These are phyloP conservation scores for Clarias pachynema DNA, from an alignment of 2,797 vertebrate genomes.

Conservation along the genomic window DNA sequence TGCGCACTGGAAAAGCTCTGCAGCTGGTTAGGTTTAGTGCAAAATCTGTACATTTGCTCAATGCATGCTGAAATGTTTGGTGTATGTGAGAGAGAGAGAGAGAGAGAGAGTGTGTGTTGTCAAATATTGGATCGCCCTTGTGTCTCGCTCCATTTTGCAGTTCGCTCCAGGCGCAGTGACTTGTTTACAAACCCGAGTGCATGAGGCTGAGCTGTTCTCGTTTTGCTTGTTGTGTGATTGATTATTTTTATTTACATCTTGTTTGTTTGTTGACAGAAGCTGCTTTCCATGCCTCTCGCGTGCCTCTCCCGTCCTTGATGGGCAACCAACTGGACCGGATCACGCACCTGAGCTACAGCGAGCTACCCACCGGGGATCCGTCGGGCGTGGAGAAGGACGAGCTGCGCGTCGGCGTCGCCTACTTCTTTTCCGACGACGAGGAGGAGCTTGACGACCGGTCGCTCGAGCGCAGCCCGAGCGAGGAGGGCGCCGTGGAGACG, in stretches of 20 bases:
- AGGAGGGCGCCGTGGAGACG: conserved; percentile 53
- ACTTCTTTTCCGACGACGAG: conserved; percentile 99
- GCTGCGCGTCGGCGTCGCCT: conserved; percentile 97
- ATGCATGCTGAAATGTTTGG: neutral
- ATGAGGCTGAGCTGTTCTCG: neutral
- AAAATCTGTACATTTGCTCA: neutral
- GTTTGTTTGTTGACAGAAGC: conserved; percentile 68
- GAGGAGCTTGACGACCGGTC: conserved; percentile 97
- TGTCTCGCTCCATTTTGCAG: conserved; percentile 28
- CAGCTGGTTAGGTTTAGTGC: neutral
- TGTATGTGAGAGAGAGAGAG: neutral
- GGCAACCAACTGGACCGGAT: conserved; percentile 99
- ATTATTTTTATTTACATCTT: neutral
- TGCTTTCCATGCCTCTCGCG: conserved; percentile 86
- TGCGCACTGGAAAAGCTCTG: neutral
- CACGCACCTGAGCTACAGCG: conserved; percentile 99
- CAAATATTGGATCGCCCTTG: conserved; percentile 21
- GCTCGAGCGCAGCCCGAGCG: conserved; percentile 75
- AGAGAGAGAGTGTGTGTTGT: neutral
- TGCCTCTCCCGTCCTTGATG: conserved; percentile 93
- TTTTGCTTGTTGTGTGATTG: neutral
- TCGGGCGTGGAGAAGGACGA: conserved; percentile 99
- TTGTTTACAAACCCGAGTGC: conserved; percentile 46
- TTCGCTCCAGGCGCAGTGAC: conserved; percentile 24
- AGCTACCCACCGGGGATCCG: conserved; percentile 98